Evolutionary conservation across 2,113 vertebrate species (phyloP).

Genomic region (Litocranius walleri): DNA sequence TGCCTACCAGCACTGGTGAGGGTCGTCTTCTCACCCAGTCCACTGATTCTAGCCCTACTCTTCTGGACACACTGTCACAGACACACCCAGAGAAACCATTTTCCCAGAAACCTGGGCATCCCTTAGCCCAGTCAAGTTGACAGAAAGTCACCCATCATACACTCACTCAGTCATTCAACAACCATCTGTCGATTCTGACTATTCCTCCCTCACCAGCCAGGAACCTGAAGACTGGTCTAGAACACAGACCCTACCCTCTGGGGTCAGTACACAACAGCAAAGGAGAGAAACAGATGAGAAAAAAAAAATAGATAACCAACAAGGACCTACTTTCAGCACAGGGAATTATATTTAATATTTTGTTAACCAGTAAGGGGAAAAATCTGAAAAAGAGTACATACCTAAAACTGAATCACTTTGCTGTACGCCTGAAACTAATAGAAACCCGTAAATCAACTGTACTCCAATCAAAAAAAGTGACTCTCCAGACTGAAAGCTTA

Average conservation of each 20-base stretch:
- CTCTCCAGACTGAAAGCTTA: neutral
- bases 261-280: neutral
- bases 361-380: neutral
- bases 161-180: neutral
- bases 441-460: neutral
- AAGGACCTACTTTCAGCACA: neutral
- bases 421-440: neutral
- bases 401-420: neutral
- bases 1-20: neutral
- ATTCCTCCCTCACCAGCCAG: neutral
- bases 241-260: neutral
- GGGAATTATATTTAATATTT: neutral
- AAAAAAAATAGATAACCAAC: neutral
- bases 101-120: neutral
- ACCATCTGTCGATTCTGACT: fast-evolving
- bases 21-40: neutral
- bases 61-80: neutral
- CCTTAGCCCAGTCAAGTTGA: neutral
- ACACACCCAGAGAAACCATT: neutral
- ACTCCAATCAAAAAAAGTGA: neutral
- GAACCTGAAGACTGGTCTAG: neutral
- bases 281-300: neutral
- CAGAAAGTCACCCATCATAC: neutral
- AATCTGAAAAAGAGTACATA: neutral
- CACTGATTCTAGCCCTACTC: neutral